Evolutionary conservation across 2,113 vertebrate species (phyloP), one percentile per base, ranked within the genome.

Genomic region (Pogona vitticeps): DNA sequence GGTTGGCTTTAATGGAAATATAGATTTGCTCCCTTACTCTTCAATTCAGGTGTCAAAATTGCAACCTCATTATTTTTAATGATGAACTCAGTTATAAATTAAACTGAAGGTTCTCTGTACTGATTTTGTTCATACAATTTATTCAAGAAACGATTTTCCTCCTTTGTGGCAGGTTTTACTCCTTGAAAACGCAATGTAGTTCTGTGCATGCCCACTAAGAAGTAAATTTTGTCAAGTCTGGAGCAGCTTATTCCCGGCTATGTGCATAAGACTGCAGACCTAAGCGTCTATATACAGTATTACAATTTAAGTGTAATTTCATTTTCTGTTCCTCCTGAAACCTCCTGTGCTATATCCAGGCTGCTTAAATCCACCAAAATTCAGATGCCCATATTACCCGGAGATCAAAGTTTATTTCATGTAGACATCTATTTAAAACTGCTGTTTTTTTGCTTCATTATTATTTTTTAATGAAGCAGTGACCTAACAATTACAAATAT

Each of bases 21-120:
- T 38, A 56, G 78, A 78, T 85, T 85, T 87, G 71, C 23, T 28
- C 84, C 80, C 68, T 26, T 82, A 88, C 92, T 92, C 83, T 33
- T 87, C 90, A 86, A 88, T 88, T 92, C 78, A 81, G 79, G 72
- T 91, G 46, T 86, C 67, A 90, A 79, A 2, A 61, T 85, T 92
- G 33, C 93, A 90, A 89, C 17, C 21, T 89, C 36, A 78, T 81
- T 92, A 88, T 92, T 89, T 92, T 89, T 93, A 91, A 93, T 91
- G 78, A 93, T 85, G 80, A 84, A 36, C 81, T 92, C 90, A 73
- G 88, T 93, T 88, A 88, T 85, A 88, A 89, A 91, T 92, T 92
- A 91, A 89, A 91, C 89, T 88, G 88, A 90, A 82, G 87, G 42
- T 68, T 88, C 40, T 91, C 59, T 20, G 68, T 3, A 20, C 9